Conservation (phyloP, 2,888 invertebrate species). For the Morpho deidamia region DNA sequence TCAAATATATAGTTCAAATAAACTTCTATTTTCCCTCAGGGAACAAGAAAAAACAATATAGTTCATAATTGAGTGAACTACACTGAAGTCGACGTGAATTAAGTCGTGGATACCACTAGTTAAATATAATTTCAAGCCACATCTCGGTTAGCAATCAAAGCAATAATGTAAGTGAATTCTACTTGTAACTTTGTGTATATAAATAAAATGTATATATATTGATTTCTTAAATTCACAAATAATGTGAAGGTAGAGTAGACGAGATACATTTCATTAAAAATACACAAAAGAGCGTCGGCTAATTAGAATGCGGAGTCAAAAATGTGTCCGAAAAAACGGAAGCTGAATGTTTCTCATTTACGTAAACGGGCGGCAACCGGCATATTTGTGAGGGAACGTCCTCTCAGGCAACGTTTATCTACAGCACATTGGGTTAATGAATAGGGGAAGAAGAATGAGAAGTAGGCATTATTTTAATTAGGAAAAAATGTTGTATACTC, state of each 20-base stretch:
- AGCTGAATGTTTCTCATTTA: slow-evolving; percentile 54
- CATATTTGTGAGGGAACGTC: slow-evolving; percentile 61
- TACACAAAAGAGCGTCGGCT: slow-evolving; percentile 40
- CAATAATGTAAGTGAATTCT: too few species aligned
- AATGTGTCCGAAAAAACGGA: slow-evolving; percentile 44
- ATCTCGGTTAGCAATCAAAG: too few species aligned
- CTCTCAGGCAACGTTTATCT: slow-evolving; percentile 68
- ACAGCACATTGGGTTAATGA: slow-evolving; percentile 72
- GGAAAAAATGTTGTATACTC: slow-evolving; percentile 57
- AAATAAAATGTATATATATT: too few species aligned
- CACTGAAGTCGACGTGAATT: too few species aligned
- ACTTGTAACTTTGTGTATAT: too few species aligned
- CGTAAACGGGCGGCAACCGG: slow-evolving; percentile 53
- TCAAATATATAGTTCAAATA: too few species aligned
- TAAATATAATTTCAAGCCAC: too few species aligned
- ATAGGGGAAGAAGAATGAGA: slow-evolving; percentile 65
- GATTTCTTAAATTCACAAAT: too few species aligned
- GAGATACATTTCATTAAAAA: slow-evolving; percentile 38
- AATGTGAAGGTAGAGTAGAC: not conserved
- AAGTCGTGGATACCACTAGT: too few species aligned
- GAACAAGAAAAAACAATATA: too few species aligned
- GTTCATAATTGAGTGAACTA: too few species aligned
- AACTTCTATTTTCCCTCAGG: too few species aligned
- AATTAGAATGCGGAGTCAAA: slow-evolving; percentile 48
- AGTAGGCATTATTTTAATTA: slow-evolving; percentile 75